These are phyloP conservation scores for Pseudorectes ferrugineus DNA, from an alignment of 2,113 vertebrate genomes.

Conservation along the genomic window DNA sequence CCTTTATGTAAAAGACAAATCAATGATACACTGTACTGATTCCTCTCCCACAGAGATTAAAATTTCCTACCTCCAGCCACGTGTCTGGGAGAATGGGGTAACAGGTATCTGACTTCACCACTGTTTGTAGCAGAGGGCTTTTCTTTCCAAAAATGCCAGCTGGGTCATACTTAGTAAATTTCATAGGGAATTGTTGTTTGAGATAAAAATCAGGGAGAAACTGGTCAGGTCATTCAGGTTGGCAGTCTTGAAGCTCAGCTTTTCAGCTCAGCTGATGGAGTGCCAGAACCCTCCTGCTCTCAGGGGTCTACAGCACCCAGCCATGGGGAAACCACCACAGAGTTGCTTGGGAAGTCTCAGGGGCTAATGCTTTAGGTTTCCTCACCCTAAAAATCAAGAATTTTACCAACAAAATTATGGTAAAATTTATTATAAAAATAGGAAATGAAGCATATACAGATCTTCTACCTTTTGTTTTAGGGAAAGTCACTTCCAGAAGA, in stretches of 20 bases:
- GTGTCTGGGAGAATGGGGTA: background rate
- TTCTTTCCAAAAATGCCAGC: background rate
- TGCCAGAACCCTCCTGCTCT: fast-evolving
- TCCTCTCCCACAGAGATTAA: background rate
- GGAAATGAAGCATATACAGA: background rate
- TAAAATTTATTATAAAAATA: background rate
- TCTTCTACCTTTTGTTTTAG: constrained; percentile 51
- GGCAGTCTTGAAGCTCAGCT: background rate
- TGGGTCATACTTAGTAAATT: background rate
- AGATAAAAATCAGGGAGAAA: background rate
- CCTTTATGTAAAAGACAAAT: background rate
- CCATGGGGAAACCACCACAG: background rate
- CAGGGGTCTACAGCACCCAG: background rate
- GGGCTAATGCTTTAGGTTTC: background rate
- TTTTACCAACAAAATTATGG: background rate
- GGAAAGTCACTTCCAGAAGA: constrained; percentile 29
- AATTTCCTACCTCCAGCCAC: background rate
- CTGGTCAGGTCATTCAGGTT: background rate
- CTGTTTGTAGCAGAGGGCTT: background rate
- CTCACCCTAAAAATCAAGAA: background rate
- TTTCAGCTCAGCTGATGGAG: background rate
- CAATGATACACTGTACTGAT: background rate
- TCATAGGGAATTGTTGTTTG: background rate
- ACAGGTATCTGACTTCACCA: background rate
- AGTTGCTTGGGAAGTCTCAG: background rate